A percentile compares a stretch with the other conserved stretches of the same genome.
Evolutionary conservation across 1,140 invertebrate genomes (phyloP).

Genomic region (Camponotus floridanus): DNA sequence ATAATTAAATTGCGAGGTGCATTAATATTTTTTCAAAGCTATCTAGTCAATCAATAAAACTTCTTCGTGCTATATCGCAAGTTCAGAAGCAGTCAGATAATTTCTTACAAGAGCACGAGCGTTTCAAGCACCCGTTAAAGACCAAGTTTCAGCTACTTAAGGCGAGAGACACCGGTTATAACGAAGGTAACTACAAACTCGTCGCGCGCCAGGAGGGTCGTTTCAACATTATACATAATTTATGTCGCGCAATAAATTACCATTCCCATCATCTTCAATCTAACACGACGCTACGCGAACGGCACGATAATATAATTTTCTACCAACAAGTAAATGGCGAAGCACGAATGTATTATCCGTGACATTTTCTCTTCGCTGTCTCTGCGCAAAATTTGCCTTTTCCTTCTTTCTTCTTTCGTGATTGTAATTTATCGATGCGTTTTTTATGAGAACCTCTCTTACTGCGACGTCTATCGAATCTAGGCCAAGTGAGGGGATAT

Average conservation of each 20-base stretch:
- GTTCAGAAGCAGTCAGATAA: background rate
- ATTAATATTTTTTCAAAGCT: background rate
- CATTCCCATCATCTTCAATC: conserved; percentile 17
- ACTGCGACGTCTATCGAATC: background rate
- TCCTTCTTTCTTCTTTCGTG: conserved; percentile 21
- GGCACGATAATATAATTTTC: conserved; percentile 52
- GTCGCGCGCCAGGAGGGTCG: conserved; percentile 39
- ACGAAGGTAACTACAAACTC: conserved; percentile 54
- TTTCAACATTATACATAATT: conserved; percentile 57
- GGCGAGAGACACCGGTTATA: conserved; percentile 33
- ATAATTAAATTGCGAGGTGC: background rate
- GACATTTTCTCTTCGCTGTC: conserved; percentile 10
- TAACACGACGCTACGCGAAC: conserved; percentile 19
- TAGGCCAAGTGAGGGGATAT: background rate
- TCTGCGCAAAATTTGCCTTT: conserved; percentile 9
- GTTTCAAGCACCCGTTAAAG: conserved; percentile 12
- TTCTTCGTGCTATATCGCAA: background rate
- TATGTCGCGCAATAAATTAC: conserved; percentile 48
- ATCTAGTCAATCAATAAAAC: conserved; percentile 25
- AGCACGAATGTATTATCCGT: conserved; percentile 38
- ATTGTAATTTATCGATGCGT: conserved; percentile 53
- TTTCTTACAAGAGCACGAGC: conserved; percentile 7
- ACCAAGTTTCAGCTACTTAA: conserved; percentile 47
- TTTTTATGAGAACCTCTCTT: conserved; percentile 13
- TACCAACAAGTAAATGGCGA: background rate